Evolutionary conservation across 2,888 invertebrate genomes (phyloP).

Genomic region (Acrocera orbiculus): DNA sequence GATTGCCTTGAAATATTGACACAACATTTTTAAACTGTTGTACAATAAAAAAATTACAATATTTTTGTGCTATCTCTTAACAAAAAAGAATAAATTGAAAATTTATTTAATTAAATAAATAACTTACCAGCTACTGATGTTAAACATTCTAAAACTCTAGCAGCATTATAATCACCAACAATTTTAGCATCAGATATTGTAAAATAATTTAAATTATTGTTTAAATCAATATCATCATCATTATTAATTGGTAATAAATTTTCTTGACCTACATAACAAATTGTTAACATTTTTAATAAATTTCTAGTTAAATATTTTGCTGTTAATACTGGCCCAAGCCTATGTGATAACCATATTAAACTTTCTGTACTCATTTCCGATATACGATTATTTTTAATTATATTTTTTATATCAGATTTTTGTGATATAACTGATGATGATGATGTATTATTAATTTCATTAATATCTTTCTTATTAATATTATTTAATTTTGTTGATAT

Average conservation of each 20-base stretch:
- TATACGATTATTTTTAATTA: slow-evolving; percentile 37
- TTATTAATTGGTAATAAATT: slow-evolving; percentile 40
- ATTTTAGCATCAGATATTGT: slow-evolving; percentile 47
- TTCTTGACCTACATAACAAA: slow-evolving; percentile 80
- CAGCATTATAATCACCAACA: slow-evolving; percentile 63
- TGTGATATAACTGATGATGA: slow-evolving; percentile 23
- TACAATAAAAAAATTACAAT: too few relatives aligned
- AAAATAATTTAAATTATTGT: slow-evolving; percentile 37
- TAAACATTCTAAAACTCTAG: slow-evolving; percentile 78
- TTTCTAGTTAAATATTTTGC: slow-evolving; percentile 81
- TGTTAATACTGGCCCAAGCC: slow-evolving; percentile 85
- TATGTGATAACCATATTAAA: slow-evolving; percentile 79
- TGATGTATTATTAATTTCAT: background rate
- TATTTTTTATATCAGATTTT: slow-evolving; percentile 15
- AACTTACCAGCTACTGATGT: slow-evolving; percentile 61
- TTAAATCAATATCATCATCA: slow-evolving; percentile 29
- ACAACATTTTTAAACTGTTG: too few relatives aligned
- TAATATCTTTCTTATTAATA: background rate
- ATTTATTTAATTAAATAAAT: too few relatives aligned
- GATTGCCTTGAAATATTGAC: too few relatives aligned
- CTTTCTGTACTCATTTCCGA: slow-evolving; percentile 79
- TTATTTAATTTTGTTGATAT: slow-evolving; percentile 18
- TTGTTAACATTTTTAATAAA: slow-evolving; percentile 78
- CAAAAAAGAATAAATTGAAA: too few relatives aligned
- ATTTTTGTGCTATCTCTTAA: too few relatives aligned